phyloP scores from a whole-genome alignment of 2,888 invertebrate genomes.

The Vesta saturnalis region DNA sequence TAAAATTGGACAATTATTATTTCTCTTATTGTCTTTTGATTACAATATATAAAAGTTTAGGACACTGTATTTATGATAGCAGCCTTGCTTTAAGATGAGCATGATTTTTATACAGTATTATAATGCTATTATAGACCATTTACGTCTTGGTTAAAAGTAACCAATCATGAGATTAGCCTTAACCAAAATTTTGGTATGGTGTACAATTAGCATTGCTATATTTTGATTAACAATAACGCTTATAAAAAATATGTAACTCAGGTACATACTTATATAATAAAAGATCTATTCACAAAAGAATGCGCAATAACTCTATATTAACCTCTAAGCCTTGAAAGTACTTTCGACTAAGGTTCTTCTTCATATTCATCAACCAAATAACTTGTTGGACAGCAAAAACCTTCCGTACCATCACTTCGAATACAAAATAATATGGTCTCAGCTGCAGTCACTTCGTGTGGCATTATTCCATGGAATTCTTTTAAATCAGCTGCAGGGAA shows the following conservation, averaged over 20 bases:
- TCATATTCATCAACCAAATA: slow-evolving; percentile 65
- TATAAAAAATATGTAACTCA: slow-evolving; percentile 17
- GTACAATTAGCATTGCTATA: not conserved
- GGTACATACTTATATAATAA: slow-evolving; percentile 16
- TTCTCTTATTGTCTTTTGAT: slow-evolving; percentile 17
- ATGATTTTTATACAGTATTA: not conserved
- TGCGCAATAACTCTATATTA: slow-evolving; percentile 15
- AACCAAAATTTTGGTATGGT: too few relatives aligned
- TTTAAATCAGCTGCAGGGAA: slow-evolving; percentile 89
- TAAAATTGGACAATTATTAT: slow-evolving; percentile 7
- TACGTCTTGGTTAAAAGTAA: too few relatives aligned
- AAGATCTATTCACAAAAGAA: slow-evolving; percentile 9
- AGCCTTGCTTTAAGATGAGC: slow-evolving; percentile 31
- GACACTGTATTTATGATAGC: slow-evolving; percentile 14
- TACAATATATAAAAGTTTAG: not conserved
- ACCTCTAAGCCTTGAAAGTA: too few relatives aligned
- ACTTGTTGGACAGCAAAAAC: slow-evolving; percentile 81
- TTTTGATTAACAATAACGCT: not conserved
- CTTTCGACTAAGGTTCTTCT: slow-evolving; percentile 40
- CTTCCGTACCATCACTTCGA: slow-evolving; percentile 83
- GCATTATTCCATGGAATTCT: slow-evolving; percentile 89
- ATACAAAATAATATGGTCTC: slow-evolving; percentile 87
- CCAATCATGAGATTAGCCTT: too few relatives aligned
- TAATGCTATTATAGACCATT: too few relatives aligned
- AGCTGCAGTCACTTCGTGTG: slow-evolving; percentile 80